Base-by-base conservation (phyloP, 2,888 invertebrate genomes). In the Camponotus fellah region DNA sequence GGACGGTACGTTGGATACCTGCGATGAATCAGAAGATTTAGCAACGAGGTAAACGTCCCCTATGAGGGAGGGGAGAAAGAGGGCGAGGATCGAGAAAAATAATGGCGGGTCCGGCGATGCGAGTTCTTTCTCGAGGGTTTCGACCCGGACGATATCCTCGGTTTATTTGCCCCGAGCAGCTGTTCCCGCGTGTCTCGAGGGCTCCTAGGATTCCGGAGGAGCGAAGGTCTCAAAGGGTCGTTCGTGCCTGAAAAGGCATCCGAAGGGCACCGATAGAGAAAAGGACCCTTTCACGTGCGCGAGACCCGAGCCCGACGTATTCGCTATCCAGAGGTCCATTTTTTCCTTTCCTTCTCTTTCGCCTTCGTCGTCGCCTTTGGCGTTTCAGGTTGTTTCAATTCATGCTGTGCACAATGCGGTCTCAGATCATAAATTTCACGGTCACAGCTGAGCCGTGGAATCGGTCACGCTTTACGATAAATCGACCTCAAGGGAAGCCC, bases 121-220 rank as follows among this genome's bases (percentile, higher is more conserved):
- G 79, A 88, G 85, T 82, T n/a, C n/a, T n/a, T 88, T 88, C 74
- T 82, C 62, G 83, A 85, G 84, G 85, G 69, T 77, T 71, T 60
- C 40, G 71, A 76, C 58, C 79, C 77, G 0, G 6, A 21, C 82
- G 82, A 88, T 89, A 90, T 88, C 89, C 87, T 86, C 85, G 87
- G 92, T 92, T 92, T 92, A 93, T 93, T 93, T 92, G 91, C 92
- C 89, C 88, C 79, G 82, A 92, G n/a, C 93, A 93, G 93, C 92
- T 93, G 93, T 92, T 90, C 87, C 90, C 82, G 83, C 72, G 84
- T 26, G 26, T 46, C 84, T 86, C 82, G 76, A 85, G 86, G 88
- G 85, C 64, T 83, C 80, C 49, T 69, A 76, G 86, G 90, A 87
- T 86, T 56, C 0, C 82, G 77, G 6, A 49, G 17, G 17, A 12